Evolutionary conservation across 2,113 vertebrate species (phyloP).

Genomic region (Gavia stellata): DNA sequence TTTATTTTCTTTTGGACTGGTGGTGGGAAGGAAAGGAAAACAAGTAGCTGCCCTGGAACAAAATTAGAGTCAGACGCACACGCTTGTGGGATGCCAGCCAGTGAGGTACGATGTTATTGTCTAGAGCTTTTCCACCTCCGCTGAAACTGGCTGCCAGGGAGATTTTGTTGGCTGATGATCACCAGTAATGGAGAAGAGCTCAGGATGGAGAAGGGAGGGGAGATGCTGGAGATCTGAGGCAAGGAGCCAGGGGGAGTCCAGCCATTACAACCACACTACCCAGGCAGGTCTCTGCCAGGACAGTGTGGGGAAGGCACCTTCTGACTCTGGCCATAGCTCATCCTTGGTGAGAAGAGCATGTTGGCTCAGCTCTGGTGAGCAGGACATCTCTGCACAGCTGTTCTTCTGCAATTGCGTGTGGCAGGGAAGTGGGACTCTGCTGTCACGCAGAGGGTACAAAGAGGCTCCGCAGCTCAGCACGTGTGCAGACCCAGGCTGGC

Average conservation of each 20-base stretch:
- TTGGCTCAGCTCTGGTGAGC: not conserved
- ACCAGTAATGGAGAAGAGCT: not conserved
- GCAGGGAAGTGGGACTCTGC: not conserved
- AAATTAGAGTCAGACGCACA: not conserved
- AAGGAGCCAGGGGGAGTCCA: fast-evolving
- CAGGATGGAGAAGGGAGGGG: not conserved
- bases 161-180: not conserved
- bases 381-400: not conserved
- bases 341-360: not conserved
- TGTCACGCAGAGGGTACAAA: fast-evolving
- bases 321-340: not conserved
- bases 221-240: fast-evolving
- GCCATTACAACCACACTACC: fast-evolving
- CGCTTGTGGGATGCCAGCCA: not conserved
- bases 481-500: fast-evolving
- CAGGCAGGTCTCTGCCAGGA: not conserved
- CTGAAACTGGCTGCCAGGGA: not conserved
- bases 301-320: not conserved
- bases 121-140: not conserved
- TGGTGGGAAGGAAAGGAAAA: not conserved
- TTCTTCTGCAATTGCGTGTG: not conserved
- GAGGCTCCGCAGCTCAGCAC: not conserved
- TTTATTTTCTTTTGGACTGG: not conserved
- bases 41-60: not conserved
- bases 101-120: not conserved